Conservation (phyloP, 2,888 invertebrate species). For the Bugula neritina region DNA sequence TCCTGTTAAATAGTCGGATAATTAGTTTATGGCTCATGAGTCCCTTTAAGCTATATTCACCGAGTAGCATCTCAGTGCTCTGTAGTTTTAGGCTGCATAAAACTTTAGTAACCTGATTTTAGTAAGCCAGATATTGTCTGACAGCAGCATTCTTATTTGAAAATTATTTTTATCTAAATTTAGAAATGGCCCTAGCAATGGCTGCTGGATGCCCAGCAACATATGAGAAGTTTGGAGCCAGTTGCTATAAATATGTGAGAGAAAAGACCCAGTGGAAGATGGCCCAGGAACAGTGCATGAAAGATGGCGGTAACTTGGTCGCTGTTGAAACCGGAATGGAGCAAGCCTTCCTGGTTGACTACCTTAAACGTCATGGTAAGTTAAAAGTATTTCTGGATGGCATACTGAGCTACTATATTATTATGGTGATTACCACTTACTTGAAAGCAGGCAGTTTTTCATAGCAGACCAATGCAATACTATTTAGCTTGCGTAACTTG, state of each 20-base stretch:
- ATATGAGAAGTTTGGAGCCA: slow-evolving; percentile 22
- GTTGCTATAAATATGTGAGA: slow-evolving; percentile 27
- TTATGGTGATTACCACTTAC: no score
- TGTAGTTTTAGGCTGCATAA: no score
- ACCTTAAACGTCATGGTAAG: slow-evolving; percentile 26
- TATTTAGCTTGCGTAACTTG: no score
- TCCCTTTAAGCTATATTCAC: no score
- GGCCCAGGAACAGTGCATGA: slow-evolving; percentile 27
- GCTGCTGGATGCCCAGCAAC: slow-evolving; percentile 27
- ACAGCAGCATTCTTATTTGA: not conserved
- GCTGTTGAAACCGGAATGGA: slow-evolving; percentile 17
- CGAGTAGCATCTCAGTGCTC: no score
- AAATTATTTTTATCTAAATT: not conserved
- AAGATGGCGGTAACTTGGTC: slow-evolving; percentile 25
- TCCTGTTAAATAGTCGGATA: no score
- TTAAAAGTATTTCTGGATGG: not conserved
- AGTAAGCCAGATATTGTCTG: no score
- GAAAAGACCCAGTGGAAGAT: slow-evolving; percentile 27
- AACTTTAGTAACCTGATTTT: no score
- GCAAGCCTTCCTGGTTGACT: slow-evolving; percentile 21
- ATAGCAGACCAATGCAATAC: no score
- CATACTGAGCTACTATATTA: no score
- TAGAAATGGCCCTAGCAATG: slow-evolving; percentile 22
- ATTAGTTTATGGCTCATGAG: no score
- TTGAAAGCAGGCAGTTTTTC: no score